Base-by-base conservation (phyloP, 2,888 invertebrate species). In the Troides helena region DNA sequence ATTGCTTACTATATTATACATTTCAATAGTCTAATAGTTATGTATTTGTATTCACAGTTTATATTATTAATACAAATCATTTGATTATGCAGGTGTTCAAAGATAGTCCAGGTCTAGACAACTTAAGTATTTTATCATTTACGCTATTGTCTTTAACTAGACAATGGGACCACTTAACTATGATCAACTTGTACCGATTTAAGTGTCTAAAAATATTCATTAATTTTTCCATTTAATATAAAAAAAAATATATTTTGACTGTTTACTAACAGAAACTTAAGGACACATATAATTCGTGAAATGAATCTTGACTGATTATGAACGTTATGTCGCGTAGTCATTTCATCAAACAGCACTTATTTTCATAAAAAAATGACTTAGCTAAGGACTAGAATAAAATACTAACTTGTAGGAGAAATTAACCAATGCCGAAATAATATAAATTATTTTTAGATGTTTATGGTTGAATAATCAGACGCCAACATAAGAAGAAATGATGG, bases 141-240 rank as follows among this genome's bases (percentile, higher is more conserved):
- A 75, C 66, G 71, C 76, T 69, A 78, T 78, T 78, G 77, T 77
- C 71, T 75, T 74, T 67, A 67, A 72, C 71, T 64, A 76, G 80
- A 87, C 86, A 88, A 87, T 85, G 77, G 81, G 66, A 68, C 83
- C 82, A 86, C 85, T 84, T 80, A 86, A 83, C 85, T 82, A 80
- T 78, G 73, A 78, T 80, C 62, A 65, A 73, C 57, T 58, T 21
- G 23, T 58, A 58, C 14, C 7, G 57, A 58, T 23, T 25, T 58
- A 23, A 7, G 23, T 25, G 18, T n/a, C 8, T 14, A 58, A 58
- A 56, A 58, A 58, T 57, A 6, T 8, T 57, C 8, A 21, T 21
- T 4, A 14, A 14, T 50, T 50, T 4, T 4, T 50, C n/a, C 12
- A n/a, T n/a, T 53, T 53, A 53, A 53, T n/a, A 18, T n/a, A 5